These are phyloP conservation scores for Clepsis dumicolana DNA, from an alignment of 2,888 invertebrate genomes.

Conservation along the genomic window DNA sequence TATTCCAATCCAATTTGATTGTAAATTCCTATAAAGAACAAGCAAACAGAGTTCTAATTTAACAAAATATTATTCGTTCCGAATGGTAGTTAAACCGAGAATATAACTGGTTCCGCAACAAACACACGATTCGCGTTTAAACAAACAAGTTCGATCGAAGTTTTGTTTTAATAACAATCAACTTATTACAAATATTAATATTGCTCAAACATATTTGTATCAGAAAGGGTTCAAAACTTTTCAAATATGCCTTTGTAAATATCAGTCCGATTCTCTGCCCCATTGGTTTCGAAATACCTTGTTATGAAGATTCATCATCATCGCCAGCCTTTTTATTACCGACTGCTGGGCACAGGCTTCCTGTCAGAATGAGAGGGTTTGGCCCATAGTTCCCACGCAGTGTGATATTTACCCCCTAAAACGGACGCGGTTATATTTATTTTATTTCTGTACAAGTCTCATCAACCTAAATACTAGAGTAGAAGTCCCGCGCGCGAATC, in stretches of 20 bases:
- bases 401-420: too few relatives aligned
- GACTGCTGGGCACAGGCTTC: too few relatives aligned
- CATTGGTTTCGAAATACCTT: neutral
- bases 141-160: conserved; percentile 33
- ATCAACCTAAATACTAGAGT: too few relatives aligned
- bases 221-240: conserved; percentile 24
- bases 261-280: neutral
- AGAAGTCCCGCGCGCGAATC: too few relatives aligned
- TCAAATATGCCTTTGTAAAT: conserved; percentile 28
- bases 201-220: conserved; percentile 14
- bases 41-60: conserved; percentile 1
- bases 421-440: too few relatives aligned
- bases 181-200: conserved; percentile 36
- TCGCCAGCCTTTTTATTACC: neutral
- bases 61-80: conserved; percentile 3
- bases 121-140: conserved; percentile 13
- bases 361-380: too few relatives aligned
- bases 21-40: conserved; percentile 11
- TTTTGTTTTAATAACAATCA: conserved; percentile 38
- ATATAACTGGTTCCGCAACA: conserved; percentile 5
- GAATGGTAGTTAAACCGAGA: neutral
- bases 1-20: neutral
- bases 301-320: neutral
- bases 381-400: too few relatives aligned
- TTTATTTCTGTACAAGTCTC: too few relatives aligned